Evolutionary conservation across 2,113 vertebrate species (phyloP), one percentile per base, ranked within the genome.

Genomic region (Pipa parva): DNA sequence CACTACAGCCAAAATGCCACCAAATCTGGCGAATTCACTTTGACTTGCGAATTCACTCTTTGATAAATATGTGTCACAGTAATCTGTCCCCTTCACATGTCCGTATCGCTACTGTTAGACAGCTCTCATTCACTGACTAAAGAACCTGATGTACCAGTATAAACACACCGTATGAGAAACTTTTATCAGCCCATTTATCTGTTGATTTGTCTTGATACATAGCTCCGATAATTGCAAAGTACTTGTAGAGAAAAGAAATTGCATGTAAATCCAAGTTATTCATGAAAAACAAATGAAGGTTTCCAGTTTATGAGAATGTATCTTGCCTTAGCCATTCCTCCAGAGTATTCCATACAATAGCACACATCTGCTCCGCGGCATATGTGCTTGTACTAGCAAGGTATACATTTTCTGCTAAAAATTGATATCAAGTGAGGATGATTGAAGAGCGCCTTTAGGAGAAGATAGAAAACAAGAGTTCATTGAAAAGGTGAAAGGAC

Each of bases 261-360:
- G 58, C 26, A 54, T 45, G 66, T 61, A 61, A 70, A 70, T 45
- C 45, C 58, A 61, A 50, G 48, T 61, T 70, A 70, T 60, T 61
- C 66, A 70, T 39, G 49, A 31, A 61, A n/a, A 54, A 28, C 49
- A 60, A 70, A 70, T 70, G 57, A 12, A 54, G 57, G 60, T 48
- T 54, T 52, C 60, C 56, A 52, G 58, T 54, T 54, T 61, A 70
- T 42, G 36, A 42, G 33, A 58, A 45, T 60, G 66, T 42, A 42
- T 60, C 33, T 59, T 59, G 22, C 28, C 22, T 36, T 26, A 25
- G 48, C 20, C 21, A 24, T 28, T 61, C 57, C 66, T 54, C 58
- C 18, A 22, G 66, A 61, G 66, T 22, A 52, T 61, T 60, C 58
- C 54, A 61, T 70, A 70, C 46, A 42, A 36, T 54, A 54, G 45